Base-by-base conservation (phyloP, 1,140 invertebrate genomes). In the Pseudomyrmex sp. region DNA sequence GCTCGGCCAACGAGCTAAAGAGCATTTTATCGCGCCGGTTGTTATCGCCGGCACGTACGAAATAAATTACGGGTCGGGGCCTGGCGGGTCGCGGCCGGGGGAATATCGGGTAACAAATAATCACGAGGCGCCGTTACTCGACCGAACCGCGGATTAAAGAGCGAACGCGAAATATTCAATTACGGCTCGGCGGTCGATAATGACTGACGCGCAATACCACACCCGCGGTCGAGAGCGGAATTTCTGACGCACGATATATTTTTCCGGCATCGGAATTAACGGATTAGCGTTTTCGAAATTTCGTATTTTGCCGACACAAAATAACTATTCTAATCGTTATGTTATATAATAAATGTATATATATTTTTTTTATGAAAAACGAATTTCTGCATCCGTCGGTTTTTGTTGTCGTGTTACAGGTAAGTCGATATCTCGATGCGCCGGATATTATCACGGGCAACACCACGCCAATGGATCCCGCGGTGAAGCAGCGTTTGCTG, bases 401-500 rank as follows among this genome's bases (percentile, higher is more conserved):
- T 2, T 1, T 9, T 44, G 2, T 79, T 61, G 18, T 70, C n/a
- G 35, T 62, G 56, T 88, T 85, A 1, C 85, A 94, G 94, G 94
- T 96, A 35, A 96, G 96, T 52, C 94, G 96, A 2, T 96, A 96
- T 86, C 91, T 96, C 76, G 96, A 96, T 85, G 96, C 96, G 0
- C 96, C 96, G 5, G 96, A 96, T 84, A 95, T 95, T 62, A 95
- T 95, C n/a, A 93, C 95, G 15, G 95, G 95, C n/a, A 96, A 95
- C 76, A 95, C 96, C 48, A 95, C 95, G 72, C 95, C 96, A 5
- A 95, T 96, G 65, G 97, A 97, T 74, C 94, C 96, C 0, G 96
- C 95, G 0, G 95, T 97, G 0, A 96, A 96, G 85, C 96, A 97
- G 77, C 95, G 96, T 18, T 93, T 97, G 9, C 90, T 97, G 1